Conservation (phyloP, 1,140 invertebrate species). For the Calosoma granatense region DNA sequence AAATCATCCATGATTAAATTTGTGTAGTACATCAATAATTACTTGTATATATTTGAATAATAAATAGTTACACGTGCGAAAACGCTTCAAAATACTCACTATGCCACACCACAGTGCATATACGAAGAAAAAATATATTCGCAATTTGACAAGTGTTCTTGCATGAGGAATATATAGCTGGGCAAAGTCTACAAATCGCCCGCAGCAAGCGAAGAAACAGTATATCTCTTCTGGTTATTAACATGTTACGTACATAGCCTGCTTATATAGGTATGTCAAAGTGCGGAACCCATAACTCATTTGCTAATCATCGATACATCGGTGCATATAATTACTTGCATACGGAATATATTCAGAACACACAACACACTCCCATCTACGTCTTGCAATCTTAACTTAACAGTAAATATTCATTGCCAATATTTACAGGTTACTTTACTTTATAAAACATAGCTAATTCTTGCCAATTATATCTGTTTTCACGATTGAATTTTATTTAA, state of each 20-base stretch:
- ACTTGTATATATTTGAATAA: no score
- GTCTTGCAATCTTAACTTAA: background rate
- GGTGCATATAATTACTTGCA: conserved; percentile 10
- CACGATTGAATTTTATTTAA: no score
- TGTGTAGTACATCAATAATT: background rate
- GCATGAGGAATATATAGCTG: background rate
- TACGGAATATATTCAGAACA: background rate
- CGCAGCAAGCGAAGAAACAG: conserved; percentile 5
- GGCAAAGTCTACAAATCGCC: no score
- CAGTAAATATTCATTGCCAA: no score
- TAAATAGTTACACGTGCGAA: no score
- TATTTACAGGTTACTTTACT: no score
- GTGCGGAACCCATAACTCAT: conserved; percentile 12
- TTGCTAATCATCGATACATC: conserved; percentile 12
- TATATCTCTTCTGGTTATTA: conserved; percentile 6
- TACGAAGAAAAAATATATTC: background rate
- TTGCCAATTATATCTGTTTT: no score
- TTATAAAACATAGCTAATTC: no score
- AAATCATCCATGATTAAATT: background rate
- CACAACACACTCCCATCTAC: no score
- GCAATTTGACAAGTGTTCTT: background rate
- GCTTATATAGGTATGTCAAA: conserved; percentile 8
- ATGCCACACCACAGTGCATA: background rate
- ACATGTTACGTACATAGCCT: background rate
- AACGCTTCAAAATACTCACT: no score